phyloP scores from a whole-genome alignment of 2,113 vertebrate species.

The Glareola pratincola region DNA sequence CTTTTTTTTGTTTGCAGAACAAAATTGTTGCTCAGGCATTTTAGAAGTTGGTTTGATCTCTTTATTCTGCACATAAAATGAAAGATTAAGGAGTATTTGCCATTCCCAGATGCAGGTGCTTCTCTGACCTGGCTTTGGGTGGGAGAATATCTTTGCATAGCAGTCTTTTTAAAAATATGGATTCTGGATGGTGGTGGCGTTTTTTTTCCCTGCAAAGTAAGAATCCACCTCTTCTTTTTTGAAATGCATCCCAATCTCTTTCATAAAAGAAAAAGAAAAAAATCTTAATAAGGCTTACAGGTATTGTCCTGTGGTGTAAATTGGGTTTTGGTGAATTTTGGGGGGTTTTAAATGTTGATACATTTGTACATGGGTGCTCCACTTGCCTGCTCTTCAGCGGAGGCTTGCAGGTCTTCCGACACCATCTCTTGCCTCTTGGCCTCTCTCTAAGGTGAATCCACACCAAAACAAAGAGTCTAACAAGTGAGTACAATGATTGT shows the following conservation, averaged over 20 bases:
- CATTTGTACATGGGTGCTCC: background rate
- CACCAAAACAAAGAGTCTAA: background rate
- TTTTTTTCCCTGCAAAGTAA: background rate
- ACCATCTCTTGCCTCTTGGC: background rate
- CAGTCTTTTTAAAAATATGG: background rate
- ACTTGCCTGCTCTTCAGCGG: background rate
- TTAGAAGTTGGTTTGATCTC: constrained; percentile 8
- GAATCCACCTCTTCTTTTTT: background rate
- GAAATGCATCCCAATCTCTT: background rate
- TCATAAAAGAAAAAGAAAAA: background rate
- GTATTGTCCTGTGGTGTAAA: background rate
- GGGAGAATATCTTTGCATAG: background rate
- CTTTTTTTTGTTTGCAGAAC: constrained; percentile 10
- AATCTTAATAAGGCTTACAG: background rate
- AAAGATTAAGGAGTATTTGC: background rate
- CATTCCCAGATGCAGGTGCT: background rate
- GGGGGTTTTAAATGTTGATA: background rate
- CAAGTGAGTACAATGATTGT: background rate
- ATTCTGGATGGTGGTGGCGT: background rate
- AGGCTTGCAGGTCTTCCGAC: background rate
- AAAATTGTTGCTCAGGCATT: background rate
- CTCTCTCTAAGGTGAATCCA: background rate
- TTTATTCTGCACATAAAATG: constrained; percentile 5
- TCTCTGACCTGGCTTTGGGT: background rate
- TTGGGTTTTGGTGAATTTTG: background rate